These are phyloP conservation scores for Drosophila tropicalis DNA, from an alignment of 1,140 invertebrate genomes.

Conservation along the genomic window DNA sequence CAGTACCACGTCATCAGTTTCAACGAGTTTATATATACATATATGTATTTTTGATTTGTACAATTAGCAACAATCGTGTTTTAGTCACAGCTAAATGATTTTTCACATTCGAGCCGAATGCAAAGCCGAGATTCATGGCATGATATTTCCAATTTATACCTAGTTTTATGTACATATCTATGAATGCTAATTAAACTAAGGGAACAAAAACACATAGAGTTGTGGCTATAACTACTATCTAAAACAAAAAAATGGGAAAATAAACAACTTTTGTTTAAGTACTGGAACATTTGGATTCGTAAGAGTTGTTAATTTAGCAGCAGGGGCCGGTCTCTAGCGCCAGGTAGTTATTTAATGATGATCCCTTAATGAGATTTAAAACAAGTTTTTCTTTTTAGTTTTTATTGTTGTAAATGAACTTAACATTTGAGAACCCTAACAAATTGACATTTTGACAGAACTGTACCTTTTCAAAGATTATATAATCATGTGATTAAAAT, in stretches of 20 bases:
- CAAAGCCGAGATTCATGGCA: slow-evolving; percentile 37
- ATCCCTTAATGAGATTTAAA: not conserved
- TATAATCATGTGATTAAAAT: too few relatives aligned
- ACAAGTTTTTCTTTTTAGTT: not conserved
- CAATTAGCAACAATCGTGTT: slow-evolving; percentile 41
- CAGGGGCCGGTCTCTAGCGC: not conserved
- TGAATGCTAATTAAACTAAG: not conserved
- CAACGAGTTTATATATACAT: not conserved
- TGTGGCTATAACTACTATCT: slow-evolving; percentile 5
- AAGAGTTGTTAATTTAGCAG: not conserved
- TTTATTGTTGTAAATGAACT: too few relatives aligned
- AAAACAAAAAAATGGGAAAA: not conserved
- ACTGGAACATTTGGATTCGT: slow-evolving; percentile 9
- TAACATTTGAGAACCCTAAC: too few relatives aligned
- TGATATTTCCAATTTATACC: slow-evolving; percentile 12
- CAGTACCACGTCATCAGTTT: slow-evolving; percentile 28
- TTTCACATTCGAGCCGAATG: slow-evolving; percentile 27
- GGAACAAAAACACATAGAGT: not conserved
- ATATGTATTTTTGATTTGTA: slow-evolving; percentile 14
- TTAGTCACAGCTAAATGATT: slow-evolving; percentile 14
- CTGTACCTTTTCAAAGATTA: too few relatives aligned
- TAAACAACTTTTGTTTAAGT: slow-evolving; percentile 1
- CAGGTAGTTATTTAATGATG: not conserved
- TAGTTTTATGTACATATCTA: not conserved
- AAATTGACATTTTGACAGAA: too few relatives aligned